phyloP scores from a whole-genome alignment of 2,888 invertebrate species.

The Pseudanteris insignis region DNA sequence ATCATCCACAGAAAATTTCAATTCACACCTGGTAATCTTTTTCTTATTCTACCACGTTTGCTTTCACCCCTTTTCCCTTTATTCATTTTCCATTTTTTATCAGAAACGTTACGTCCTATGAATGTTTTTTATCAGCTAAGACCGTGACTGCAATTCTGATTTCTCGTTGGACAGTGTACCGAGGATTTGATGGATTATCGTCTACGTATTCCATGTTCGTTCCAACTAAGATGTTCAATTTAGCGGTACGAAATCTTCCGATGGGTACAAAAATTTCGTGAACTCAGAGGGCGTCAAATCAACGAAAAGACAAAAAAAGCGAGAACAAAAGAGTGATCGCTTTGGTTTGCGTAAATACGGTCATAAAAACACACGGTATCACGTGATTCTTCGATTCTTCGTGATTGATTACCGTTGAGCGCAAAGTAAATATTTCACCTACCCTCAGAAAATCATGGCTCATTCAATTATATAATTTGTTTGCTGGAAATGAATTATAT shows the following conservation, averaged over 20 bases:
- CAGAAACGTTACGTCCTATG: slow-evolving; percentile 41
- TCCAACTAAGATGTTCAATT: slow-evolving; percentile 41
- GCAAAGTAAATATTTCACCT: too few relatives aligned
- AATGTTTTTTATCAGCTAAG: slow-evolving; percentile 31
- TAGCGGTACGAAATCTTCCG: slow-evolving; percentile 37
- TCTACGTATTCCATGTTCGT: slow-evolving; percentile 41
- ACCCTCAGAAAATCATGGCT: too few relatives aligned
- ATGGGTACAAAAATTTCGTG: slow-evolving; percentile 32
- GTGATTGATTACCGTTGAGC: too few relatives aligned
- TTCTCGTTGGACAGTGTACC: slow-evolving; percentile 40
- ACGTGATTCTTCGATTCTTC: too few relatives aligned
- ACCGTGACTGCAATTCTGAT: slow-evolving; percentile 46
- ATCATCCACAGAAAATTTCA: slow-evolving; percentile 41
- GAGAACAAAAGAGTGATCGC: slow-evolving; percentile 26
- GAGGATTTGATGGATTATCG: slow-evolving; percentile 46
- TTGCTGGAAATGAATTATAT: too few relatives aligned
- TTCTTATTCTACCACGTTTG: slow-evolving; percentile 2
- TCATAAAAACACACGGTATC: slow-evolving; percentile 6
- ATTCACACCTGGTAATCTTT: slow-evolving; percentile 42
- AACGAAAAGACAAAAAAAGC: slow-evolving; percentile 19
- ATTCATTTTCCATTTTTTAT: slow-evolving; percentile 12
- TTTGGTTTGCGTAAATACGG: slow-evolving; percentile 18
- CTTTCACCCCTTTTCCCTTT: slow-evolving; percentile 2
- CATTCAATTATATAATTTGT: too few relatives aligned
- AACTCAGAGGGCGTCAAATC: slow-evolving; percentile 30